phyloP scores from a whole-genome alignment of 2,113 vertebrate genomes.

The zebrafish (Danio rerio) region GRCz12tu NC_133180.1:74209501-74210000 shows the following conservation, averaged over 20 bases:
- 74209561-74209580: not conserved
- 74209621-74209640: slow-evolving; percentile 56
- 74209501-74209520: not conserved
- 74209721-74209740: slow-evolving; percentile 67
- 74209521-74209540: not conserved
- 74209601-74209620: slow-evolving; percentile 37
- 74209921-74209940: too few species aligned
- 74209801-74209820: too few species aligned
- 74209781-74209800: too few species aligned
- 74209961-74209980: too few species aligned
- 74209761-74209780: not conserved
- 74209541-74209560: not conserved
- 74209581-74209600: slow-evolving; percentile 17
- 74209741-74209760: slow-evolving; percentile 8
- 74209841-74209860: too few species aligned
- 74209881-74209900: too few species aligned
- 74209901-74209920: too few species aligned
- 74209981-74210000: too few species aligned
- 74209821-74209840: too few species aligned
- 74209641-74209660: slow-evolving; percentile 64
- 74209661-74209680: slow-evolving; percentile 77
- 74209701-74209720: slow-evolving; percentile 57
- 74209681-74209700: slow-evolving; percentile 80
- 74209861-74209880: too few species aligned
- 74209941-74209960: too few species aligned